Base-by-base conservation (phyloP, 2,113 vertebrate genomes). In the Calidris pugnax region DNA sequence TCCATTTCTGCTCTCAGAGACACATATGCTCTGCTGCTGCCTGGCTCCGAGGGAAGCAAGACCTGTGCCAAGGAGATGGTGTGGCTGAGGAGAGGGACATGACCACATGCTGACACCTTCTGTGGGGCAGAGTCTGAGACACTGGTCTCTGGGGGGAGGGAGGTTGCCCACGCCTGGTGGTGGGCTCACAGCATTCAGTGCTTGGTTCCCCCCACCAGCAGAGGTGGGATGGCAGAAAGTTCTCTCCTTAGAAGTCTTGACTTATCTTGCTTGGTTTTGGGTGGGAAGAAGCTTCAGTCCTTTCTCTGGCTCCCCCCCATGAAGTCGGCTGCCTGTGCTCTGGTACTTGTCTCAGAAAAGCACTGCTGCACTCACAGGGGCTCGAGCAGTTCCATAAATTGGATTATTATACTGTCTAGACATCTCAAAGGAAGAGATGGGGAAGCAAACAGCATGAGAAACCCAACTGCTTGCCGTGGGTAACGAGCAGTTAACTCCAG, bases 21-120 rank as follows among this genome's bases (percentile, higher is more conserved):
- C 1, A 2, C 26, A 12, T 1, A 20, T 1, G 2, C n/a, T 76
- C 35, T 79, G 47, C 51, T 41, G n/a, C 56, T 72, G n/a, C 1
- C 0, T n/a, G 32, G 62, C 35, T 85, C n/a, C 6, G 8, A 13
- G 47, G 39, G n/a, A 43, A 87, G 64, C 39, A 43, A 33, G 69
- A n/a, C 30, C 64, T 30, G 2, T 37, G 47, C n/a, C 37, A 56
- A 35, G 51, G 75, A 74, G 21, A 55, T 9, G 74, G n/a, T 37
- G 59, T 12, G 5, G 30, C 57, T 51, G 62, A 71, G 71, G 50
- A 62, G 50, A 56, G 69, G 68, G 72, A 76, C 72, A 55, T 0
- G 11, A 41, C 45, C 4, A 0, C 14, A 5, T 22, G 48, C 47
- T 57, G 80, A 32, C n/a, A 35, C 37, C 41, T 57, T 24, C 55